A percentile compares a stretch with the other conserved stretches of the same genome.
These are phyloP conservation scores for Parauchenoglanis ngamensis DNA, from an alignment of 2,797 vertebrate species.

Conservation along the genomic window DNA sequence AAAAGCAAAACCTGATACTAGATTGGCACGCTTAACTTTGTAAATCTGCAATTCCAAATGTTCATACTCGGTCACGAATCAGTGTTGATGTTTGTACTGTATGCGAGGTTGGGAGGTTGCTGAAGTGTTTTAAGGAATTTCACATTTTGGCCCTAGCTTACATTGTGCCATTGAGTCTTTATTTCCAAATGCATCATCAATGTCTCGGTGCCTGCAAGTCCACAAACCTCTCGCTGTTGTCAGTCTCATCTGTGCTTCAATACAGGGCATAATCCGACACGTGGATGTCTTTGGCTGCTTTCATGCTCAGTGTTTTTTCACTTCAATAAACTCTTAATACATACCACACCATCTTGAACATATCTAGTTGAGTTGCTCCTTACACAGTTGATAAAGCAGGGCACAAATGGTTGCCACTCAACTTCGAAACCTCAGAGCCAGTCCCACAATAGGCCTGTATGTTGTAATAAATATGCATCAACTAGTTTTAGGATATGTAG, in stretches of 20 bases:
- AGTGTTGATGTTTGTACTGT: background rate
- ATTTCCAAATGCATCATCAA: background rate
- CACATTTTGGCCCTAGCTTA: background rate
- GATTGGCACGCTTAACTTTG: background rate
- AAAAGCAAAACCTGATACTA: background rate
- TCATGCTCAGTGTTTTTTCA: slow-evolving; percentile 17
- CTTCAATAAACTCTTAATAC: slow-evolving; percentile 37
- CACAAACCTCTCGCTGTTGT: background rate
- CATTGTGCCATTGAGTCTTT: background rate
- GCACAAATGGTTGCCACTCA: background rate
- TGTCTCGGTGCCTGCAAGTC: background rate
- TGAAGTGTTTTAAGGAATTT: background rate
- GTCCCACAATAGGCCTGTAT: background rate
- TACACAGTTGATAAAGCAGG: background rate
- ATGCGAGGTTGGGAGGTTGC: background rate
- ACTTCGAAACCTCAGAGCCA: background rate
- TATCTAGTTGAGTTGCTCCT: background rate
- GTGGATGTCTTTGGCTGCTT: slow-evolving; percentile 31
- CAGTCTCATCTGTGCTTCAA: background rate
- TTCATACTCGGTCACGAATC: background rate
- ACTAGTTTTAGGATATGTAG: slow-evolving; percentile 2
- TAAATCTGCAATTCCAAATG: background rate
- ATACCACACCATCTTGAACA: background rate
- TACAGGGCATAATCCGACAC: slow-evolving; percentile 5
- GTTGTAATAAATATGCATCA: background rate